phyloP scores from a whole-genome alignment of 1,140 invertebrate genomes.

The Pararge aegeria region DNA sequence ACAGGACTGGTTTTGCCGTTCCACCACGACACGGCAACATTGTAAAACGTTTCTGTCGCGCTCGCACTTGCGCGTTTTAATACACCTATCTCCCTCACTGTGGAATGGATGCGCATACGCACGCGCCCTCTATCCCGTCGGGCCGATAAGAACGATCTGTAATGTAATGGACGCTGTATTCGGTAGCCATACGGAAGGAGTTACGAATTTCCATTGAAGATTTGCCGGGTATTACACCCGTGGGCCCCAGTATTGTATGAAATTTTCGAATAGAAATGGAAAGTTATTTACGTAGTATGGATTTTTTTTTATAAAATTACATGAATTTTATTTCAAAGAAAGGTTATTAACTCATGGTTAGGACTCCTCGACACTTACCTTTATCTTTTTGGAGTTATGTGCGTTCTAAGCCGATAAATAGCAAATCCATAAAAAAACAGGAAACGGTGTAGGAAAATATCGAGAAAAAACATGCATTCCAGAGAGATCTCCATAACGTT shows the following conservation, averaged over 20 bases:
- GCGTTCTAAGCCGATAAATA: no score
- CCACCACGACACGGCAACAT: conserved; percentile 61
- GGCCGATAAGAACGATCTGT: conserved; percentile 64
- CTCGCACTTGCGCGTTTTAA: conserved; percentile 32
- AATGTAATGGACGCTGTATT: conserved; percentile 65
- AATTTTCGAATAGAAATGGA: conserved; percentile 1
- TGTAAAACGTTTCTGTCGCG: conserved; percentile 49
- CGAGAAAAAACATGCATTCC: no score
- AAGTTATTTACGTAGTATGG: conserved; percentile 1
- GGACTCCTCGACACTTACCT: no score
- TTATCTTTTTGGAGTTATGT: no score
- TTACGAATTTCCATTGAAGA: conserved; percentile 68
- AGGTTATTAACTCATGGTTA: no score
- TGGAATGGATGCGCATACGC: conserved; percentile 70
- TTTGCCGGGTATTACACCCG: conserved; percentile 24
- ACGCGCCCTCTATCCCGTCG: conserved; percentile 69
- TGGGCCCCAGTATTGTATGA: conserved; percentile 2
- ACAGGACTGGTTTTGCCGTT: conserved; percentile 77
- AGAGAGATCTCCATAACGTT: no score
- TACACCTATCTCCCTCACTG: conserved; percentile 38
- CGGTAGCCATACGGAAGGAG: conserved; percentile 66
- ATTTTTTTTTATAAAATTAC: background rate
- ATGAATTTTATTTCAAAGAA: no score
- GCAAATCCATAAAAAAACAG: no score
- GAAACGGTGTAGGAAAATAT: no score